phyloP scores from a whole-genome alignment of 2,797 vertebrate species.

The Cephalopachus bancanus region DNA sequence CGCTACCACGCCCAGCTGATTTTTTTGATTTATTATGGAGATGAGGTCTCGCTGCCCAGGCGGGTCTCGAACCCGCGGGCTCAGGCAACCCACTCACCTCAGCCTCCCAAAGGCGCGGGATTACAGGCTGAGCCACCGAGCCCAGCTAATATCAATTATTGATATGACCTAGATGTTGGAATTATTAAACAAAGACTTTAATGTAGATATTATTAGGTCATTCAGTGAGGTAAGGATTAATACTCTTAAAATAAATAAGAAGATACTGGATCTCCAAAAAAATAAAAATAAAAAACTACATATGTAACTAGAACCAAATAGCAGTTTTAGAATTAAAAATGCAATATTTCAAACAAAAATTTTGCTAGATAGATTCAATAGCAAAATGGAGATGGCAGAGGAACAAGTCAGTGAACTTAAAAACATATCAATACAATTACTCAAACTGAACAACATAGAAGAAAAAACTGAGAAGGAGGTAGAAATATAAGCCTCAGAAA shows the following conservation, averaged over 20 bases:
- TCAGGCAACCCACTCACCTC: too few species aligned
- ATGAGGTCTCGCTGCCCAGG: too few species aligned
- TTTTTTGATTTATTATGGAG: too few species aligned
- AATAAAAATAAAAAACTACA: neutral
- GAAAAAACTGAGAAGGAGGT: neutral
- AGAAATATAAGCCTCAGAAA: neutral
- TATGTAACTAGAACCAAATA: neutral
- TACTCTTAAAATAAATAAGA: conserved; percentile 2
- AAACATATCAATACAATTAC: neutral
- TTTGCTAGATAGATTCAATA: neutral
- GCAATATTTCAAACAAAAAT: neutral
- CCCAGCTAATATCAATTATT: neutral
- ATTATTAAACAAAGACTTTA: neutral
- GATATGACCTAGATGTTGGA: neutral
- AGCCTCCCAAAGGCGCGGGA: too few species aligned
- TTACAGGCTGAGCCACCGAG: too few species aligned
- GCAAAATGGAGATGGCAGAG: neutral
- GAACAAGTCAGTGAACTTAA: neutral
- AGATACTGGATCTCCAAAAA: neutral
- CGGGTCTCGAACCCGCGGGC: too few species aligned
- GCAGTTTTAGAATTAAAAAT: conserved; percentile 37
- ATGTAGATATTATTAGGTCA: neutral
- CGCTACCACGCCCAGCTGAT: too few species aligned
- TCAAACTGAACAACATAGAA: neutral
- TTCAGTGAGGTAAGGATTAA: neutral